Evolutionary conservation across 1,140 invertebrate genomes (phyloP), one percentile per base, ranked within the genome.

Genomic region (Riptortus pedestris): DNA sequence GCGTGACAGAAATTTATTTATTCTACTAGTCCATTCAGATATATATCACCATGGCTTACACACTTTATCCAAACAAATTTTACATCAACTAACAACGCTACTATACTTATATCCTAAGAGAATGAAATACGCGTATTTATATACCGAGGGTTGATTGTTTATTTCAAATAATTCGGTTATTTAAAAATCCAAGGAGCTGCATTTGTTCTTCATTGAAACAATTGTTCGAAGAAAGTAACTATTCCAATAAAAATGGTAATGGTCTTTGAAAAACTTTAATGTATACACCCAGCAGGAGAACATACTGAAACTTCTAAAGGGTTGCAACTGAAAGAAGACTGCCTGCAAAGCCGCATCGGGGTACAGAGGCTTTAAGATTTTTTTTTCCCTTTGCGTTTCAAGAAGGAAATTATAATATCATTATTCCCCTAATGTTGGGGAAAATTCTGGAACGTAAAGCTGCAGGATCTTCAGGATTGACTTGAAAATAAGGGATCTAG

Each of bases 401-500:
- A 47, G 12, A 47, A 47, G 45, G 22, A 47, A 47, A 47, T 47
- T 47, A 47, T 22, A 47, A 47, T 47, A 47, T 47, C 45, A 47
- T 47, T 47, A 47, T 47, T 20, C 1, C 45, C 45, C 45, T 47
- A 47, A 47, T 47, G 45, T 47, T 22, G 9, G 16, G 45, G 45
- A 47, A 47, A 47, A 47, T 47, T n/a, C 45, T 22, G 45, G n/a
- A n/a, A n/a, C n/a, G n/a, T n/a, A 47, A 22, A 22, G 45, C 45
- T 47, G 9, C 45, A n/a, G 22, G 22, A 47, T 47, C 45, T 22
- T 22, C 2, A 22, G 45, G 45, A 47, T 47, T 47, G 45, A 47
- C 45, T 47, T 22, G 45, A 47, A 47, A 47, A 47, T 47, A 47
- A 47, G 45, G 45, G 45, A 47, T 47, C 22, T 47, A 47, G 45